These are phyloP conservation scores for Psettodes erumei DNA, from an alignment of 2,113 vertebrate genomes.

Conservation along the genomic window DNA sequence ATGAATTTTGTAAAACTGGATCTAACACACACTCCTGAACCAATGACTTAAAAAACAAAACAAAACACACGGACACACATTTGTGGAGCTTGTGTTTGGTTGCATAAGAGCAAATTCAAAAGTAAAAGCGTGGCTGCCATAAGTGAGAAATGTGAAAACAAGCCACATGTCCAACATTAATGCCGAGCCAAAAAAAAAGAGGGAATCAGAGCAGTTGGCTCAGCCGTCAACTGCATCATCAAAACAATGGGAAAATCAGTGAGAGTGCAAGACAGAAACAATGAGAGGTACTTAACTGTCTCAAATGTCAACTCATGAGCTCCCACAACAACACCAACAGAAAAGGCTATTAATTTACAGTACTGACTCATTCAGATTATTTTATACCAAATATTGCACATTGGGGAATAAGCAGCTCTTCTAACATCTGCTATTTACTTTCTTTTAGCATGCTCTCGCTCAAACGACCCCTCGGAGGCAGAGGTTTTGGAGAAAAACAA, in stretches of 20 bases:
- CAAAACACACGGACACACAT: too few species aligned
- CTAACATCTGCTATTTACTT: neutral
- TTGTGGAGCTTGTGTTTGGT: neutral
- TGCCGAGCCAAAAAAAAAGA: neutral
- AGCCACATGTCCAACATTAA: neutral
- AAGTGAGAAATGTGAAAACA: neutral
- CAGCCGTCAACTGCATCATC: neutral
- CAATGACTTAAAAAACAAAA: too few species aligned
- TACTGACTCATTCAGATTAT: neutral
- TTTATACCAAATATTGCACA: neutral
- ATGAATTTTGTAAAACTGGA: neutral
- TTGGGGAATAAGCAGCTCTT: neutral
- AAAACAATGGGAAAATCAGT: neutral
- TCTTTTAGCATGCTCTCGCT: neutral
- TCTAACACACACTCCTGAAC: neutral
- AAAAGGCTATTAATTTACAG: neutral
- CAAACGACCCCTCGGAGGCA: neutral
- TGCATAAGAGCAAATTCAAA: neutral
- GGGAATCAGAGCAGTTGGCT: neutral
- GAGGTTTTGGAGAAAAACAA: constrained; percentile 17
- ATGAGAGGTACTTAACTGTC: neutral
- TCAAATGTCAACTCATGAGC: neutral
- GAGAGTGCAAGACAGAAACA: neutral
- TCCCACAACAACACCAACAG: neutral
- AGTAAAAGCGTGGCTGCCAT: neutral